Base-by-base conservation (phyloP, 2,797 vertebrate species). In the Neostethus bicornis region DNA sequence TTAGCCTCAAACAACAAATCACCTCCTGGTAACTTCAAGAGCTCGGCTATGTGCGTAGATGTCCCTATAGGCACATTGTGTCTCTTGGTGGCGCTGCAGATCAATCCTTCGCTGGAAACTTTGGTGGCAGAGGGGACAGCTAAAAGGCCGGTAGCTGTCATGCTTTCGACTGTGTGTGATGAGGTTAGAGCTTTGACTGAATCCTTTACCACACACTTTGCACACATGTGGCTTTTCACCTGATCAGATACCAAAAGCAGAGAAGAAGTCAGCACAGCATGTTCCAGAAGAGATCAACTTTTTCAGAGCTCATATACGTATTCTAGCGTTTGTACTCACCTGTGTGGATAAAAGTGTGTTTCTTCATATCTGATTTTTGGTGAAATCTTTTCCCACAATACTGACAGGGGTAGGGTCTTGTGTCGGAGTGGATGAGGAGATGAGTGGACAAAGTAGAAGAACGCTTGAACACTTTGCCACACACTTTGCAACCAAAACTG, bases 181-280 rank as follows among this genome's bases (percentile, higher is more conserved):
- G 73, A 94, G 91, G 83, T 94, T 94, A 63, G 93, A 94, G 82
- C 93, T 93, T 55, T 94, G 93, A 63, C 93, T 93, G 88, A 93
- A 94, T 13, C 90, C 91, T 74, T 93, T 93, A 23, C 92, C 92
- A 16, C 93, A 94, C 64, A 94, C 91, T 39, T 88, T 87, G 45
- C 92, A 93, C 54, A 92, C 81, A 7, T 94, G 92, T 0, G 92
- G 93, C 69, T 93, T 94, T 84, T 93, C 93, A 43, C 93, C 92
- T 93, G 79, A 4, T 13, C 11, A 44, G 26, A 29, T 4, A 28
- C 1, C 24, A 3, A 35, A 37, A 26, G 19, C 0, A 0, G 0
- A 12, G 35, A 28, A 26, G 4, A 24, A 11, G 4, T 16, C 9
- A 4, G 26, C 35, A 46, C 16, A 24, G 28, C 8, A 0, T 4